Percentiles rank a stretch among this genome's conserved stretches.
These are phyloP conservation scores for Cichladusa arquata DNA, from an alignment of 2,113 vertebrate genomes.

Conservation along the genomic window DNA sequence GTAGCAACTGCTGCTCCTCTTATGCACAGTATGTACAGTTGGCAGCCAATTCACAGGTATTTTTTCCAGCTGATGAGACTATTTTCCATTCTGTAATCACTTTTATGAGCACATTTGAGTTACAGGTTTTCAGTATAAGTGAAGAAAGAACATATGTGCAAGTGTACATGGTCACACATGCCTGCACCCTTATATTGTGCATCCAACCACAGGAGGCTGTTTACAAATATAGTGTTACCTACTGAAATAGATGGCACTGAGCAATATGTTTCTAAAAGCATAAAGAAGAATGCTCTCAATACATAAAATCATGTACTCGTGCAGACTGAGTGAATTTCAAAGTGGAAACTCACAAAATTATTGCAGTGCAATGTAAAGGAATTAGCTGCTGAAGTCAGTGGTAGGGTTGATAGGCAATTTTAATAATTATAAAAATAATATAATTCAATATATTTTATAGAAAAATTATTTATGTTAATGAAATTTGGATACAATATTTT, in stretches of 20 bases:
- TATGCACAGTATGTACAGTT: neutral
- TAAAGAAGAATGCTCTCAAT: neutral
- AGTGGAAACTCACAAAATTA: neutral
- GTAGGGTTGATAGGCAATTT: neutral
- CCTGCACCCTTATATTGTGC: accelerated
- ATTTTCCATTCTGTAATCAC: neutral
- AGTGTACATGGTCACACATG: neutral
- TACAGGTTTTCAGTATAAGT: neutral
- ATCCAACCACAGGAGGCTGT: neutral
- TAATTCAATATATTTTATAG: neutral
- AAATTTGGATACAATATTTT: neutral
- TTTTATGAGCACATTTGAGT: neutral
- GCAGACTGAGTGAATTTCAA: neutral
- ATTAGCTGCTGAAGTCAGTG: neutral
- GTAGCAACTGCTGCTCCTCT: neutral
- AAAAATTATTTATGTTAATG: neutral
- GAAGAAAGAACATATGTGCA: neutral
- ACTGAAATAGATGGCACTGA: neutral
- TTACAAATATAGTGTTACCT: neutral
- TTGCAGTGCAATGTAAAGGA: neutral
- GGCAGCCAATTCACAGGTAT: neutral
- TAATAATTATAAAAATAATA: neutral
- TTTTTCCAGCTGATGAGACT: neutral
- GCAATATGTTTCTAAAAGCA: neutral
- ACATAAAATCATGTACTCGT: neutral